Base-by-base conservation (phyloP, 2,113 vertebrate species). In the Maccullochella peelii region DNA sequence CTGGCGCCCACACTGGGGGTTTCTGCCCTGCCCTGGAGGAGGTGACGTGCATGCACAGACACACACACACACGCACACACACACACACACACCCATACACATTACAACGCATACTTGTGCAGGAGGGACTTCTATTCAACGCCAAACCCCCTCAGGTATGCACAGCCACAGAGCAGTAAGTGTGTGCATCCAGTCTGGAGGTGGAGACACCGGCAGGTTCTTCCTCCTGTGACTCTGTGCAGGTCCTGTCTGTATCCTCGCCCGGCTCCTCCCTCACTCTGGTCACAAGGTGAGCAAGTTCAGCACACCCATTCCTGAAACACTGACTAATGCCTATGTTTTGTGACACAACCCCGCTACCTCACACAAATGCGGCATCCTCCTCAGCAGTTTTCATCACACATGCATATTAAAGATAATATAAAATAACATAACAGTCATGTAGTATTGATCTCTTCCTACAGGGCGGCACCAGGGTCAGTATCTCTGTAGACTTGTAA, bases 101-200 rank as follows among this genome's bases (percentile, higher is more conserved):
- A 83, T 33, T 62, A 40, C 63, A 66, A 57, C 57, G 33, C 67
- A 77, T 44, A 57, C 72, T 82, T 52, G 44, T 12, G 27, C 70
- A 67, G 71, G 50, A 73, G 58, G 70, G 36, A 74, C 40, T 75
- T 62, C 33, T 74, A 78, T 47, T 73, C 49, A n/a, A 77, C 10
- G 85, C 85, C 91, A 89, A 83, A 80, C 30, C 77, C 69, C 87
- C 72, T 73, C 81, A 92, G 89, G 90, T 93, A 91, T 90, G 86
- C 77, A 85, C 75, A n/a, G 74, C 72, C 86, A 92, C 88, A 90
- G 89, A 91, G 88, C 86, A 84, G 83, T 83, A 84, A 90, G 87
- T 91, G 89, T 89, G 81, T 82, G 77, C 69, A 83, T 83, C 86
- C 83, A 85, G 77, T 82, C 40, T 73, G 84, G 84, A 91, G 89